A percentile compares a stretch with the other conserved stretches of the same genome.
Conservation (phyloP, 2,888 invertebrate genomes). For the Synergus japonicus region DNA sequence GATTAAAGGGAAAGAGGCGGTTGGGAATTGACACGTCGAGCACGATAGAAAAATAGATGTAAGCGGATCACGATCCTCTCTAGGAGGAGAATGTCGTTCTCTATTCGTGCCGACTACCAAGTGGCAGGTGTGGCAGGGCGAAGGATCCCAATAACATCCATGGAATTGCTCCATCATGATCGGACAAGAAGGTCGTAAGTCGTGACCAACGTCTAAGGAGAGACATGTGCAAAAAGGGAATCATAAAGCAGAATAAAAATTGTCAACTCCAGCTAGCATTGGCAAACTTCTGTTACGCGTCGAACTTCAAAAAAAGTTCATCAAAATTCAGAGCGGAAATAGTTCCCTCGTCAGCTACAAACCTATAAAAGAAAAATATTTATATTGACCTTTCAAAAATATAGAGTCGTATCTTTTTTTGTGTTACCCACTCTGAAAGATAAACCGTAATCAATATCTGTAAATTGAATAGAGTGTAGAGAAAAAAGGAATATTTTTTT, state of each 20-base stretch:
- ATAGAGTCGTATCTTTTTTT: no score
- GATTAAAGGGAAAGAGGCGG: background rate
- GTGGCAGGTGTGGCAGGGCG: slow-evolving; percentile 33
- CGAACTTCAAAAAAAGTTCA: background rate
- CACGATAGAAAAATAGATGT: slow-evolving; percentile 28
- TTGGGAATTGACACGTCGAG: background rate
- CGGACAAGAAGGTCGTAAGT: slow-evolving; percentile 18
- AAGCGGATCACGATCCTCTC: slow-evolving; percentile 37
- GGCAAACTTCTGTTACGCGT: background rate
- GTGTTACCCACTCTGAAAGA: no score
- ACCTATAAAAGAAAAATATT: no score
- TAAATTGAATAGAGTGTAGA: no score
- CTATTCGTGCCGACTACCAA: slow-evolving; percentile 34
- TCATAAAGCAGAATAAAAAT: background rate
- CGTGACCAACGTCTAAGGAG: background rate
- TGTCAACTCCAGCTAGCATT: background rate
- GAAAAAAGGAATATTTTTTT: no score
- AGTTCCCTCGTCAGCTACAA: background rate
- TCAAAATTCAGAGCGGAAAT: background rate
- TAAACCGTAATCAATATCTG: no score
- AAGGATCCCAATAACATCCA: slow-evolving; percentile 27
- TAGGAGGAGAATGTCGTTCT: slow-evolving; percentile 31
- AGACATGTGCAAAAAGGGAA: background rate
- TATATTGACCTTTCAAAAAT: no score
- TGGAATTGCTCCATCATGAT: slow-evolving; percentile 35